Percentiles rank a stretch among this genome's conserved stretches.
Conservation (phyloP, 1,140 invertebrate species). For the Habropoda laboriosa region DNA sequence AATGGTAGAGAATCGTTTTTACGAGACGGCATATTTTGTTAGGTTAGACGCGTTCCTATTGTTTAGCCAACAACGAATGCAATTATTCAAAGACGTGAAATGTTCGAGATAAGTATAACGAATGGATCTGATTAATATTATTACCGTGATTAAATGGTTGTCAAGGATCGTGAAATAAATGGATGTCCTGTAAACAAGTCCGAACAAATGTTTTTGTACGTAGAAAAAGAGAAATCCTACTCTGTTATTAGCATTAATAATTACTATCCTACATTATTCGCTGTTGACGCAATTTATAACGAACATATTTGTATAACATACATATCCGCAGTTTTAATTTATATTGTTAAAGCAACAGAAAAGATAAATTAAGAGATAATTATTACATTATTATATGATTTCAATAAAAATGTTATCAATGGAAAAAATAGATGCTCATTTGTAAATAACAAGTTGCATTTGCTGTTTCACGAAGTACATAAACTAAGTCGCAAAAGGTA, state of each 20-base stretch:
- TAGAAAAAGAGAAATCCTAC: background rate
- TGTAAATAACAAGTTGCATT: too few relatives aligned
- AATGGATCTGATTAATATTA: background rate
- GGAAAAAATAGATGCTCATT: too few relatives aligned
- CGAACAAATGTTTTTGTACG: background rate
- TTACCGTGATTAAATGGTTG: background rate
- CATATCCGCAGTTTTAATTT: background rate
- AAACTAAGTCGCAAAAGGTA: background rate
- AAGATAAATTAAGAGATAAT: background rate
- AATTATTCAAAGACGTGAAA: background rate
- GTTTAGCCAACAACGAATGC: background rate
- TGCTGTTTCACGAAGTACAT: too few relatives aligned
- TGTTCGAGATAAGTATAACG: background rate
- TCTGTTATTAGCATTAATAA: background rate
- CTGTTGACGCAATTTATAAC: too few relatives aligned
- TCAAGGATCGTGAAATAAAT: slow-evolving; percentile 9
- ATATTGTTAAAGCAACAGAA: too few relatives aligned
- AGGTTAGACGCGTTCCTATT: background rate
- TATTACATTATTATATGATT: background rate
- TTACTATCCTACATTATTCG: too few relatives aligned
- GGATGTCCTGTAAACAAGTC: background rate
- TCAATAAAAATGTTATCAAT: background rate
- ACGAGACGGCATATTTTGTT: background rate
- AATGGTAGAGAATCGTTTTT: background rate
- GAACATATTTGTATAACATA: background rate